Evolutionary conservation across 2,113 vertebrate species (phyloP), one percentile per base, ranked within the genome.

Genomic region (Notarius lentiginosus): DNA sequence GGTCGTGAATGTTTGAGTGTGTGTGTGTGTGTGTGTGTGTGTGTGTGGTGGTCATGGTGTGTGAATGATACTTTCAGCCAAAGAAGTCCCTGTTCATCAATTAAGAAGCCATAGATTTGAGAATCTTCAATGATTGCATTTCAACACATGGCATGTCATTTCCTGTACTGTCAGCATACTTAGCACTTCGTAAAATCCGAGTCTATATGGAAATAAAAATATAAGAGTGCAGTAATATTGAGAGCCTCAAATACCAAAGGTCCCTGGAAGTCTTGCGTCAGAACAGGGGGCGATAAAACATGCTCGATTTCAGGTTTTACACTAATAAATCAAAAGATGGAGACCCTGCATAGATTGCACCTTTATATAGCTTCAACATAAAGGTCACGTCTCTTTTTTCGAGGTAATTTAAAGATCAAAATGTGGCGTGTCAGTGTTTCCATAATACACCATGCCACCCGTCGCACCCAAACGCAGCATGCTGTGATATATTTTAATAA

Each of bases 301-400:
- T 68, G 90, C 89, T 90, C 90, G 85, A 91, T 92, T 92, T 92
- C 89, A 92, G 86, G 90, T 92, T 90, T 90, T 89, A 90, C 83
- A 73, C 94, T 92, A 92, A 94, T 94, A 94, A 94, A 94, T 94
- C 93, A 93, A 84, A 88, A 83, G 70, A 89, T 88, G 84, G 90
- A 93, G 91, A 92, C 87, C 90, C 91, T 93, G 91, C 92, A 94
- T 93, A 94, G 93, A 93, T 91, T 92, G 90, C 94, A 94, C 84
- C 92, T 95, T 94, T 93, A 94, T 94, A 93, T 93, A 94, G 93
- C 92, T 94, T 93, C 91, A 92, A 89, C 89, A 90, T 93, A 95
- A 95, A 95, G 95, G 94, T 95, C 94, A 95, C 90, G 51, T 73
- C 90, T 91, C 92, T 89, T 92, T 92, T 92, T 93, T 92, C 80